Evolutionary conservation across 2,888 invertebrate species (phyloP).

Genomic region (Epinotia brunnichana): DNA sequence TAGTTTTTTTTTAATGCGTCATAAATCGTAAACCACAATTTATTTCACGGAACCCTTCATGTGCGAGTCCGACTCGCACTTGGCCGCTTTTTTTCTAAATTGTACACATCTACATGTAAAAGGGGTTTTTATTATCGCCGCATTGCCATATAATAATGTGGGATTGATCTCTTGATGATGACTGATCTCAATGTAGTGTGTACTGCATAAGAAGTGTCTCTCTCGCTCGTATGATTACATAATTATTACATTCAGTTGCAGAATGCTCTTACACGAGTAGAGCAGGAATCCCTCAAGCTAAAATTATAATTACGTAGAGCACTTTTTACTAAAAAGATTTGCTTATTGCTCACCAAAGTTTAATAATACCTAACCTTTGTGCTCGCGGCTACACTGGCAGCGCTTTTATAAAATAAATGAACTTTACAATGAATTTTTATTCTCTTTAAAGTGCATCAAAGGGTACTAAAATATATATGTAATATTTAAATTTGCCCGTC

Average conservation of each 20-base stretch:
- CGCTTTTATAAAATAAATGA: not conserved
- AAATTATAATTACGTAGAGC: not conserved
- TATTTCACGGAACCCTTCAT: no score
- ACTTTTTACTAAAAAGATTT: not conserved
- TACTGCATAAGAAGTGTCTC: no score
- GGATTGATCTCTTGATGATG: no score
- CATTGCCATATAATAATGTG: no score
- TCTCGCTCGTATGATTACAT: no score
- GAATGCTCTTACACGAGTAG: not conserved
- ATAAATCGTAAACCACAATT: no score
- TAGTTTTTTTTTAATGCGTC: no score
- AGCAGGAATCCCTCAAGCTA: not conserved
- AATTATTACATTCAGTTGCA: not conserved
- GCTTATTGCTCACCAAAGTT: not conserved
- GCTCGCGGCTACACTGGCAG: not conserved
- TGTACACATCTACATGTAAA: no score
- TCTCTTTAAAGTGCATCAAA: not conserved
- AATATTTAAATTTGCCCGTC: not conserved
- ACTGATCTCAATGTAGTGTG: no score
- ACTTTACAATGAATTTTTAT: not conserved
- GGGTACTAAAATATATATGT: not conserved
- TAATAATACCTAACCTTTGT: not conserved
- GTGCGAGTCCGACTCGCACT: no score
- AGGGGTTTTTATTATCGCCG: no score
- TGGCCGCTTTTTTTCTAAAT: no score